Percentiles rank a stretch among this genome's conserved stretches.
Conservation (phyloP, 2,113 vertebrate species). For the Caloenas nicobarica region DNA sequence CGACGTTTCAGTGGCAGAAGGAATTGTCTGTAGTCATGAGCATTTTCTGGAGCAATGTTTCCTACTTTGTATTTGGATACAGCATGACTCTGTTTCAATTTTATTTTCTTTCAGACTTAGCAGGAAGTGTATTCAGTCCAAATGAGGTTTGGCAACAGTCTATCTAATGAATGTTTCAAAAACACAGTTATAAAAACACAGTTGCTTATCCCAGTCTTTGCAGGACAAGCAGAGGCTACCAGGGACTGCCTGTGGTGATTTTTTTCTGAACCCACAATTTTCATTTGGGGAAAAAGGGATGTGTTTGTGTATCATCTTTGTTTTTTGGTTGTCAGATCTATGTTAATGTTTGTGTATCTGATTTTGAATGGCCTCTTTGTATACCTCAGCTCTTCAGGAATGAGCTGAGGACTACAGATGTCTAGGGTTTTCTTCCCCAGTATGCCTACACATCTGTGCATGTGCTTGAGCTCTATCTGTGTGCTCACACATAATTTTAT, state of each 20-base stretch:
- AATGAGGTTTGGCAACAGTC: constrained; percentile 27
- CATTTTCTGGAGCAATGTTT: not conserved
- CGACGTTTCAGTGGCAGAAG: not conserved
- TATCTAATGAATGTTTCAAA: constrained; percentile 11
- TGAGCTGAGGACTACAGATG: not conserved
- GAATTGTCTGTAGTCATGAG: not conserved
- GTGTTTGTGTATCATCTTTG: not conserved
- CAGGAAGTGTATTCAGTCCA: not conserved
- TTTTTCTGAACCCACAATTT: not conserved
- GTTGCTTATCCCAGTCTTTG: constrained; percentile 6
- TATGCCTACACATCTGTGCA: not conserved
- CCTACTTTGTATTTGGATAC: not conserved
- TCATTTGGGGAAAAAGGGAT: not conserved
- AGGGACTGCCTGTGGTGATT: not conserved
- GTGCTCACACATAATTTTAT: not conserved
- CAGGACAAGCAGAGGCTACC: not conserved
- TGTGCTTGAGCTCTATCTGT: not conserved
- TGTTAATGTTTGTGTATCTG: not conserved
- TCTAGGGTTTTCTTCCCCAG: not conserved
- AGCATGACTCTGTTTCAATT: not conserved
- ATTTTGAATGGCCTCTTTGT: not conserved
- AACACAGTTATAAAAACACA: constrained; percentile 17
- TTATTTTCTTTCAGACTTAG: constrained; percentile 13
- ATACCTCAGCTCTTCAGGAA: not conserved
- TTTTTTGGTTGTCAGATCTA: not conserved